Evolutionary conservation across 2,888 invertebrate genomes (phyloP).

Genomic region (Mesorhabditis sp.): DNA sequence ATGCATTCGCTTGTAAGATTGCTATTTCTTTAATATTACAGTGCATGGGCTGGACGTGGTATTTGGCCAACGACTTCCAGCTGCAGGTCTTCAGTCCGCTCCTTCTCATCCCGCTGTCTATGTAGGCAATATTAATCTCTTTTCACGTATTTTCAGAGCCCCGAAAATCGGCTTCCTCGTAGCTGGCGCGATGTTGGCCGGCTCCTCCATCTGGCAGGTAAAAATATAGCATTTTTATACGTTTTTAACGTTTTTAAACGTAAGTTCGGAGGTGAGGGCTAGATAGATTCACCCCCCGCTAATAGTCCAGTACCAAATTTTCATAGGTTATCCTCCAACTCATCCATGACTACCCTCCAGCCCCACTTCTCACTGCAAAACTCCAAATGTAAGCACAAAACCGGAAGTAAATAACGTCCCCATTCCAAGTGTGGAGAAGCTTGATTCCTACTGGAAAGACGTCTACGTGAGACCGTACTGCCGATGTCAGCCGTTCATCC

Average conservation of each 20-base stretch:
- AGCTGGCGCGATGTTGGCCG: conserved; percentile 1
- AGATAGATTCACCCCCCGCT: no score
- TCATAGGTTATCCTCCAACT: conserved; percentile 38
- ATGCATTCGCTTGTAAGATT: no score
- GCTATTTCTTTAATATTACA: conserved; percentile 53
- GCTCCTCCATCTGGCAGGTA: conserved; percentile 7
- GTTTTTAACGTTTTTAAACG: no score
- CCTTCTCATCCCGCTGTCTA: conserved; percentile 67
- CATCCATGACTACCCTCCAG: conserved; percentile 51
- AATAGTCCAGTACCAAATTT: background rate
- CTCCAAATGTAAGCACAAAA: conserved; percentile 42
- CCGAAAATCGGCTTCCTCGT: conserved; percentile 12
- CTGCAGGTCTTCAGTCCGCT: conserved; percentile 69
- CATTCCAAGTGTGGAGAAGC: conserved; percentile 40
- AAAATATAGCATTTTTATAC: background rate
- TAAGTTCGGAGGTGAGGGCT: background rate
- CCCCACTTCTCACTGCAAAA: conserved; percentile 52
- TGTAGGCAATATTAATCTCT: conserved; percentile 20
- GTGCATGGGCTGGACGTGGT: conserved; percentile 72
- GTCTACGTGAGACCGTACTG: conserved; percentile 61
- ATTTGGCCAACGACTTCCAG: conserved; percentile 73
- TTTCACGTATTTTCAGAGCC: conserved; percentile 6
- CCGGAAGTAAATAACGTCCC: background rate
- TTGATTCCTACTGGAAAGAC: conserved; percentile 55
- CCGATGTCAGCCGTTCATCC: conserved; percentile 61